These are phyloP conservation scores for Crotophaga sulcirostris DNA, from an alignment of 2,113 vertebrate species.

Conservation along the genomic window DNA sequence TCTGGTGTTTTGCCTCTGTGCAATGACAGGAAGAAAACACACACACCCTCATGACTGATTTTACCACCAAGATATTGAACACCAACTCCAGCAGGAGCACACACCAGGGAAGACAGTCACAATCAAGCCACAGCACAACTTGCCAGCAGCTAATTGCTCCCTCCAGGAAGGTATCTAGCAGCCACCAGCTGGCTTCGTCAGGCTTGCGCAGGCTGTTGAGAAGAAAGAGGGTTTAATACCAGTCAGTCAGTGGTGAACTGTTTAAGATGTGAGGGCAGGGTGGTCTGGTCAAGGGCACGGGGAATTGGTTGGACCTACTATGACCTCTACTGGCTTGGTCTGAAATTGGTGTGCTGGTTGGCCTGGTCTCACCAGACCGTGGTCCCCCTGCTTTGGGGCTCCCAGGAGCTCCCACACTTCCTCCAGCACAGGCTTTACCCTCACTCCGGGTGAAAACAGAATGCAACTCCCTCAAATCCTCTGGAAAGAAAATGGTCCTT, in stretches of 20 bases:
- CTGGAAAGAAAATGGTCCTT: background rate
- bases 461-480: background rate
- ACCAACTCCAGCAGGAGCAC: background rate
- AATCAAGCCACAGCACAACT: background rate
- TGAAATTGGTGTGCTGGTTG: conserved; percentile 24
- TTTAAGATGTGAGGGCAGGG: background rate
- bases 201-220: background rate
- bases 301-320: conserved; percentile 52
- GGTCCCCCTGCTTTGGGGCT: background rate
- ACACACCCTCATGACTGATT: conserved; percentile 28
- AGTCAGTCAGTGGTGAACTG: background rate
- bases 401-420: background rate
- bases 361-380: background rate
- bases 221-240: background rate
- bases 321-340: conserved; percentile 71
- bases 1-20: conserved; percentile 19
- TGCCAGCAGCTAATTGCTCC: background rate
- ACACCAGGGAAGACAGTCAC: fast-evolving
- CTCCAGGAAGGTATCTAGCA: background rate
- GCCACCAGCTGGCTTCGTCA: background rate
- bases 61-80: background rate
- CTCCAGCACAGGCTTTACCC: background rate
- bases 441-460: background rate
- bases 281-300: background rate
- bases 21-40: background rate